These are phyloP conservation scores for Tichodroma muraria DNA, from an alignment of 2,113 vertebrate genomes.

Conservation along the genomic window DNA sequence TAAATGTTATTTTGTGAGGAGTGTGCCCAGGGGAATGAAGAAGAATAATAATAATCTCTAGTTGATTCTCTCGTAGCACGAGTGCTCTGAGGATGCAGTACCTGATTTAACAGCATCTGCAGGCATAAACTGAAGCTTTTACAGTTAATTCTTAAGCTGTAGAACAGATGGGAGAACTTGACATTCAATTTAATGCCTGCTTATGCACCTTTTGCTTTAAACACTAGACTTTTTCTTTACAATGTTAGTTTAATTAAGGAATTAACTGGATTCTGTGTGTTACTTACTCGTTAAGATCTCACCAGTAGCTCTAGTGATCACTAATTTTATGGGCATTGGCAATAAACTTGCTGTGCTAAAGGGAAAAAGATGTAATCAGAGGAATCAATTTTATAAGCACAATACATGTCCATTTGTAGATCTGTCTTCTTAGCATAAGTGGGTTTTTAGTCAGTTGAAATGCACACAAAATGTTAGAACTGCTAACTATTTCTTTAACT, in stretches of 20 bases:
- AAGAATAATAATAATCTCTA: neutral
- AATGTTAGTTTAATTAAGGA: slow-evolving; percentile 20
- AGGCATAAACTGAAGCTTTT: slow-evolving; percentile 1
- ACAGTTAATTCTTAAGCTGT: slow-evolving; percentile 1
- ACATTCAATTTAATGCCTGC: slow-evolving; percentile 11
- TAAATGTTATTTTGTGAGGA: neutral
- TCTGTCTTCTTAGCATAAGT: neutral
- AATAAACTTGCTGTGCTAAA: neutral
- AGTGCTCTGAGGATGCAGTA: neutral
- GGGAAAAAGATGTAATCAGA: neutral
- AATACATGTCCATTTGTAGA: neutral
- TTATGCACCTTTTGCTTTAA: slow-evolving; percentile 21
- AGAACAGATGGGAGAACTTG: slow-evolving; percentile 14
- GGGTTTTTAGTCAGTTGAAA: neutral
- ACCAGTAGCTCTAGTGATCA: neutral
- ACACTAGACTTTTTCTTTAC: neutral
- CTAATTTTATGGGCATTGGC: neutral
- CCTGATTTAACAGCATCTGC: slow-evolving; percentile 4
- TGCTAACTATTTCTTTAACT: neutral
- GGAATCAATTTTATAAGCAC: neutral
- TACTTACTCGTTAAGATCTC: neutral
- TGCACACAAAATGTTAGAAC: neutral
- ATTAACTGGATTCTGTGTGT: neutral
- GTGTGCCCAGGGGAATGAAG: neutral
- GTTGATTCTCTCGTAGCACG: neutral